Evolutionary conservation across 2,113 vertebrate species (phyloP).

Genomic region (Cavia porcellus): DNA sequence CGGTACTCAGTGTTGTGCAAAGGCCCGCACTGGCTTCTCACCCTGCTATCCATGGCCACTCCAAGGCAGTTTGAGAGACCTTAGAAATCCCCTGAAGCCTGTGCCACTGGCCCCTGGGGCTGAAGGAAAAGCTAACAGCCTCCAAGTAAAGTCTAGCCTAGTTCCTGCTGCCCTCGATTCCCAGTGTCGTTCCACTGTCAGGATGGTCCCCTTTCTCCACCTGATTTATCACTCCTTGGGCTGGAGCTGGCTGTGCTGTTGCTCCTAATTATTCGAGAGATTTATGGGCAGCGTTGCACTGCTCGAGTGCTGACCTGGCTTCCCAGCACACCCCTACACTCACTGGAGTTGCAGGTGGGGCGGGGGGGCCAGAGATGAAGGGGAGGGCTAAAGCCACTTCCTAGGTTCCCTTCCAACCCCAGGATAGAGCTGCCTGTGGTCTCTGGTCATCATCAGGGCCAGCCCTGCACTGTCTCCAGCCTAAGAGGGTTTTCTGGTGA

Average conservation of each 20-base stretch:
- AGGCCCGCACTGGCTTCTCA: neutral
- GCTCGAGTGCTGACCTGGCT: neutral
- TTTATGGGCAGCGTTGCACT: neutral
- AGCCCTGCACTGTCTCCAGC: neutral
- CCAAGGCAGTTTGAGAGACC: neutral
- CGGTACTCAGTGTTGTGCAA: neutral
- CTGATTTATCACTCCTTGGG: neutral
- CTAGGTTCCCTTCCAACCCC: neutral
- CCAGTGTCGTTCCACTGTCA: neutral
- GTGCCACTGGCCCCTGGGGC: neutral
- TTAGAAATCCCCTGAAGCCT: neutral
- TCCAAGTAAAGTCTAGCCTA: neutral
- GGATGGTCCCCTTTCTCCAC: neutral
- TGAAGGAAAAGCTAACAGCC: neutral
- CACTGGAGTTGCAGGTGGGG: neutral
- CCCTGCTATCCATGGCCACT: neutral
- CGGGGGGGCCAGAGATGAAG: neutral
- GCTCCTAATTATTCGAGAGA: neutral
- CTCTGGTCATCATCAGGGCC: neutral
- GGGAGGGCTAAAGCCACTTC: neutral
- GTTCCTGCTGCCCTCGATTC: neutral
- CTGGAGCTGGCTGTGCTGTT: neutral
- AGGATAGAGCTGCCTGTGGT: neutral
- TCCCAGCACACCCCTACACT: neutral
- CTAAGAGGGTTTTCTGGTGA: neutral